Percentiles rank a stretch among this genome's conserved stretches.
Evolutionary conservation across 2,113 vertebrate genomes (phyloP).

Genomic region (Neodon shergylaensis): DNA sequence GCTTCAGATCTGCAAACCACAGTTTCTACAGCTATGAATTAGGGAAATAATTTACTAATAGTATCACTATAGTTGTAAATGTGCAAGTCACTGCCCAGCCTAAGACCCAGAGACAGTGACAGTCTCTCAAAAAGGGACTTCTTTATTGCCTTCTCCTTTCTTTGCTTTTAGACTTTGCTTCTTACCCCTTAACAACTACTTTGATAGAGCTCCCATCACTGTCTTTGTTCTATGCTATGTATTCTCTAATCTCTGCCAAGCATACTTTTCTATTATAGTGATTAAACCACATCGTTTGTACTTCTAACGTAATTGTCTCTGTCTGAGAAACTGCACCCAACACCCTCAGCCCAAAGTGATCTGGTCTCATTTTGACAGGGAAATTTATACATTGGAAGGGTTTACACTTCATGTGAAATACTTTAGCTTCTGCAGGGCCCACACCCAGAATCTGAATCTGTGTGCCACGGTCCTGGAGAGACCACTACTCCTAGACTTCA

Average conservation of each 20-base stretch:
- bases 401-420: accelerated
- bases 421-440: no score
- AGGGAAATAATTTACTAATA: background rate
- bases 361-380: background rate
- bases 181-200: background rate
- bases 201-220: background rate
- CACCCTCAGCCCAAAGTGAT: background rate
- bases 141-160: background rate
- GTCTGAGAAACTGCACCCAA: accelerated
- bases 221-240: background rate
- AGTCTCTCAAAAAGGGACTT: background rate
- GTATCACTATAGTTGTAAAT: accelerated
- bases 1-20: background rate
- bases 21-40: background rate
- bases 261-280: background rate
- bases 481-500: background rate
- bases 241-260: background rate
- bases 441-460: background rate
- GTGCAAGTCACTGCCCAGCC: accelerated
- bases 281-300: background rate
- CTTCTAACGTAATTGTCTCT: background rate
- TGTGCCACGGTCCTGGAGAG: accelerated
- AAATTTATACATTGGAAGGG: background rate
- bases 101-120: background rate
- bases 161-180: background rate